These are phyloP conservation scores for Melanophora roralis DNA, from an alignment of 2,888 invertebrate species.

Conservation along the genomic window DNA sequence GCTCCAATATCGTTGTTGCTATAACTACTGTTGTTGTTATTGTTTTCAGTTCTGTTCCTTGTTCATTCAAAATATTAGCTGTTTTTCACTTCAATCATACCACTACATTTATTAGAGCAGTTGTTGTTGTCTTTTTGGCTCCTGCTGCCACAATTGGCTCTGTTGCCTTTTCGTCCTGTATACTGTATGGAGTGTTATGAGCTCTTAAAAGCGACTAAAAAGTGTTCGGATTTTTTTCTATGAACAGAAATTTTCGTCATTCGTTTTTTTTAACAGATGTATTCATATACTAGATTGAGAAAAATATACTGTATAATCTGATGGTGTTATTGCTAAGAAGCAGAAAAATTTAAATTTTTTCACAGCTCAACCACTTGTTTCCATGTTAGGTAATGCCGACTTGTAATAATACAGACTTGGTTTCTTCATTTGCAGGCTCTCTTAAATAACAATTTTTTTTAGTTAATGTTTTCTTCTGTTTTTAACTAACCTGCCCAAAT, in stretches of 20 bases:
- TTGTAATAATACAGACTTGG: not conserved
- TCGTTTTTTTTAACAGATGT: conserved; percentile 37
- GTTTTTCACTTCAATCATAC: conserved; percentile 10
- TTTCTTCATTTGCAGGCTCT: not conserved
- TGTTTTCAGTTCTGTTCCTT: conserved; percentile 24
- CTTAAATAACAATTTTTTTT: too few species aligned
- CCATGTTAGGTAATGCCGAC: too few species aligned
- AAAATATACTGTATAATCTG: not conserved
- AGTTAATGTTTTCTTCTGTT: too few species aligned
- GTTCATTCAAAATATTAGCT: conserved; percentile 41
- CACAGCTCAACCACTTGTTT: conserved; percentile 74
- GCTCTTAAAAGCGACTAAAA: conserved; percentile 46
- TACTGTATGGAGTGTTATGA: conserved; percentile 24
- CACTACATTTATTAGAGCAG: conserved; percentile 14
- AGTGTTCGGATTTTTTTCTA: conserved; percentile 20
- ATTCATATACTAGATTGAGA: conserved; percentile 1
- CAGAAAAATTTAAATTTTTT: conserved; percentile 26
- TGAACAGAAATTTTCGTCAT: conserved; percentile 41
- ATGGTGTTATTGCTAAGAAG: conserved; percentile 30
- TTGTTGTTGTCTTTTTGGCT: not conserved
- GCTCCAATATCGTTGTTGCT: conserved; percentile 10
- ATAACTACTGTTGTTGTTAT: conserved; percentile 4
- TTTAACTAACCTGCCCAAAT: too few species aligned
- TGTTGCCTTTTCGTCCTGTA: conserved; percentile 33
- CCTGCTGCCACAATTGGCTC: conserved; percentile 25